Conservation (phyloP, 2,888 invertebrate species). For the Platerodrilus igneus region DNA sequence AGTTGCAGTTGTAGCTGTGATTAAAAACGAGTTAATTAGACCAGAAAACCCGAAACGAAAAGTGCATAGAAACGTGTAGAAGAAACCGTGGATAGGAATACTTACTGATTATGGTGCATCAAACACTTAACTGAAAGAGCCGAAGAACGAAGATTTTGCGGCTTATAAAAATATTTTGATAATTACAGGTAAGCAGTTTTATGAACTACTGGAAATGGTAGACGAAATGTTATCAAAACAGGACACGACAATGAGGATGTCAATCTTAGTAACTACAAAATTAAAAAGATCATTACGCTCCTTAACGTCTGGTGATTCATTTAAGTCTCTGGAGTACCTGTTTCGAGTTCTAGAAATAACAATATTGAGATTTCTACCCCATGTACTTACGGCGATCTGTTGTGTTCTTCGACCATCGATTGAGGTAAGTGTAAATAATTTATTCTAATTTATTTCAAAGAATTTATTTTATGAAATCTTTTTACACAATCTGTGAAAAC, state of each 20-base stretch:
- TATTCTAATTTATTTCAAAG: slow-evolving; percentile 1
- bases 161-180: slow-evolving; percentile 14
- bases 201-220: slow-evolving; percentile 11
- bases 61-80: too few relatives aligned
- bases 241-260: slow-evolving; percentile 22
- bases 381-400: slow-evolving; percentile 10
- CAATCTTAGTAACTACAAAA: slow-evolving; percentile 18
- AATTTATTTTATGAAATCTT: slow-evolving; percentile 3
- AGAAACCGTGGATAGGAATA: too few relatives aligned
- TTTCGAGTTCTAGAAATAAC: slow-evolving; percentile 11
- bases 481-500: slow-evolving; percentile 2
- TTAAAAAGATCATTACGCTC: slow-evolving; percentile 22
- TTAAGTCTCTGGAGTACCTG: slow-evolving; percentile 21
- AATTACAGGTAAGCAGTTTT: slow-evolving; percentile 7
- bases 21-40: too few relatives aligned
- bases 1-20: too few relatives aligned
- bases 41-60: too few relatives aligned
- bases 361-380: slow-evolving; percentile 9
- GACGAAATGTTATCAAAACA: slow-evolving; percentile 19
- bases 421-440: slow-evolving; percentile 10
- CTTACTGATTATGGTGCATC: too few relatives aligned
- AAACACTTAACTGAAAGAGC: too few relatives aligned
- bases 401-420: slow-evolving; percentile 8
- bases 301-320: slow-evolving; percentile 23
- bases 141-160: too few relatives aligned